Conservation (phyloP, 2,797 vertebrate species). For the Phoeniculus purpureus region DNA sequence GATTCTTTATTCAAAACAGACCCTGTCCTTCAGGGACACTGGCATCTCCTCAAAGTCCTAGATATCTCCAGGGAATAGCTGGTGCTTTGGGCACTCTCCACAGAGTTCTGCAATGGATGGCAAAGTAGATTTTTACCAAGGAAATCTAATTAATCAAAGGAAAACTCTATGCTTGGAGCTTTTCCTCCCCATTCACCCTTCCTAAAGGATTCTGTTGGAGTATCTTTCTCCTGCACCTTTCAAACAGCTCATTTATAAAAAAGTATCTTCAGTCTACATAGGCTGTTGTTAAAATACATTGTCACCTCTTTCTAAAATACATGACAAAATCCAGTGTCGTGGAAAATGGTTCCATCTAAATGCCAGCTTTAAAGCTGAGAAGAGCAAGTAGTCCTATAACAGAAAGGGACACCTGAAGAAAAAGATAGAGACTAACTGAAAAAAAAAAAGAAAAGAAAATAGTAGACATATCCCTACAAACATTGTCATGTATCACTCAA, state of each 20-base stretch:
- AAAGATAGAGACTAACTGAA: background rate
- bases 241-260: background rate
- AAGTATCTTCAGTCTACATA: rapidly evolving
- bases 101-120: background rate
- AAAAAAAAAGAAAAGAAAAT: background rate
- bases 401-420: background rate
- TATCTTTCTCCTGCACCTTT: background rate
- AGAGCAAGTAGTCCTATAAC: background rate
- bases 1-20: background rate
- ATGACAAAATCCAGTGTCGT: background rate
- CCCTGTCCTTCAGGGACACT: background rate
- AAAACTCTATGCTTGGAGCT: background rate
- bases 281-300: background rate
- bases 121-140: background rate
- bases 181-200: background rate
- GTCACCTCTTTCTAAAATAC: background rate
- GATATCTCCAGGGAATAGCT: background rate
- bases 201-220: background rate
- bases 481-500: background rate
- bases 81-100: background rate
- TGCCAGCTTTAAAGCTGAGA: background rate
- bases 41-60: background rate
- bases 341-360: background rate
- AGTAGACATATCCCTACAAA: background rate
- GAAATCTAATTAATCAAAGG: background rate